Evolutionary conservation across 2,888 invertebrate species (phyloP).

Genomic region (Heliconius aoede): DNA sequence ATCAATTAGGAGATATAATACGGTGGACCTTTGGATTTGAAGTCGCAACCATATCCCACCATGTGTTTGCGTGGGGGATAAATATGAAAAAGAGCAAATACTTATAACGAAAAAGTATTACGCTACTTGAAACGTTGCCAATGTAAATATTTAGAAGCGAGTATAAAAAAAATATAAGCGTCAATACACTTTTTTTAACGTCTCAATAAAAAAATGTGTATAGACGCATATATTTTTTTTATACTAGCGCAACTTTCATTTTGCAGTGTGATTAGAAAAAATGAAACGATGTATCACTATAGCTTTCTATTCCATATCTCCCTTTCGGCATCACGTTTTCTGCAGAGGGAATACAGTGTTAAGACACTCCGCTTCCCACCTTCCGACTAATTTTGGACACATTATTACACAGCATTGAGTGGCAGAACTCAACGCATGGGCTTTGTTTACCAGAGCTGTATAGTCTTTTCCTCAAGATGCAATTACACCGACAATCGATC

Average conservation of each 20-base stretch:
- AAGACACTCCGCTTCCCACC: too few relatives aligned
- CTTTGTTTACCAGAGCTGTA: not conserved
- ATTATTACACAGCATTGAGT: too few relatives aligned
- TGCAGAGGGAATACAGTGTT: too few relatives aligned
- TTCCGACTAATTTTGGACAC: too few relatives aligned
- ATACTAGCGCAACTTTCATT: not conserved
- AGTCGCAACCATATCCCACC: too few relatives aligned
- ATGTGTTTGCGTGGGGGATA: not conserved
- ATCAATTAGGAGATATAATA: not conserved
- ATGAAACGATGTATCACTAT: not conserved
- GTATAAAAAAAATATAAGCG: too few relatives aligned
- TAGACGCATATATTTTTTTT: not conserved
- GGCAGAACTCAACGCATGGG: not conserved
- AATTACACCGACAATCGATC: not conserved
- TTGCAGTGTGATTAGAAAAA: not conserved
- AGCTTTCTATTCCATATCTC: too few relatives aligned
- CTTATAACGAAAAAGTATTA: not conserved
- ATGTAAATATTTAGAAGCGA: conserved; percentile 8
- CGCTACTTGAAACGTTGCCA: not conserved
- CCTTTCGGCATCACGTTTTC: too few relatives aligned
- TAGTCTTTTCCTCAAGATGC: not conserved
- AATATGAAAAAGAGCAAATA: not conserved
- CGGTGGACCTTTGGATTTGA: not conserved
- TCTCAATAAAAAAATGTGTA: not conserved
- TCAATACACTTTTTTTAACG: too few relatives aligned